Conservation (phyloP, 2,888 invertebrate species). For the Clistopyga incitator region DNA sequence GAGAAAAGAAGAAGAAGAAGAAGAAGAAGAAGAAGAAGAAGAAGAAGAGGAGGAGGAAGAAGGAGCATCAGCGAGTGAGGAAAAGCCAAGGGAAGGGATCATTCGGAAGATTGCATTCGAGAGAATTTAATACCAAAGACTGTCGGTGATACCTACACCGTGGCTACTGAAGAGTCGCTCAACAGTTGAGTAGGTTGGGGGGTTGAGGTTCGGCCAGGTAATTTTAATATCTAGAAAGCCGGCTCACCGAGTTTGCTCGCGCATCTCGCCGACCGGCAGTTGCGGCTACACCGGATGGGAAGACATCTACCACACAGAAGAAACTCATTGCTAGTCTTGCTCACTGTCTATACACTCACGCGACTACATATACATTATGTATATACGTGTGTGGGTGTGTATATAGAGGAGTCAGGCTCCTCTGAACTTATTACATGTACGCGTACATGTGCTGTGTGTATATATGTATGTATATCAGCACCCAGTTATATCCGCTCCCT, state of each 20-base stretch:
- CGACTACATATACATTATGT: neutral
- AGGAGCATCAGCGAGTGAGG: slow-evolving; percentile 39
- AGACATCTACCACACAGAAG: slow-evolving; percentile 48
- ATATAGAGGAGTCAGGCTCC: neutral
- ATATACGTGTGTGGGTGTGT: too few species aligned
- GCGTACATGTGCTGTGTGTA: slow-evolving; percentile 32
- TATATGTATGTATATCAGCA: slow-evolving; percentile 45
- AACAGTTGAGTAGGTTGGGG: slow-evolving; percentile 28
- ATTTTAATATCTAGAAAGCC: slow-evolving; percentile 72
- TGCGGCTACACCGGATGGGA: slow-evolving; percentile 28
- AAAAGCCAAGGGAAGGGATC: slow-evolving; percentile 28
- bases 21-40: neutral
- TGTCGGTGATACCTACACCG: slow-evolving; percentile 37
- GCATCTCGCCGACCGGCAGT: slow-evolving; percentile 45
- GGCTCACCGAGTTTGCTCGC: slow-evolving; percentile 62
- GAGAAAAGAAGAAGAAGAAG: neutral
- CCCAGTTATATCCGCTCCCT: slow-evolving; percentile 44
- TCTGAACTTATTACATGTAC: slow-evolving; percentile 42
- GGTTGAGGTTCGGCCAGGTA: slow-evolving; percentile 62
- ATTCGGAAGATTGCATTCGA: slow-evolving; percentile 52
- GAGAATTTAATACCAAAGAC: slow-evolving; percentile 68
- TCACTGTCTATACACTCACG: slow-evolving; percentile 9
- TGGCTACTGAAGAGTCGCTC: slow-evolving; percentile 39
- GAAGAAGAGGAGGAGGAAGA: neutral
- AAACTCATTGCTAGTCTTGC: slow-evolving; percentile 18